phyloP scores from a whole-genome alignment of 2,797 vertebrate species.

The Rhynchonycteris naso region DNA sequence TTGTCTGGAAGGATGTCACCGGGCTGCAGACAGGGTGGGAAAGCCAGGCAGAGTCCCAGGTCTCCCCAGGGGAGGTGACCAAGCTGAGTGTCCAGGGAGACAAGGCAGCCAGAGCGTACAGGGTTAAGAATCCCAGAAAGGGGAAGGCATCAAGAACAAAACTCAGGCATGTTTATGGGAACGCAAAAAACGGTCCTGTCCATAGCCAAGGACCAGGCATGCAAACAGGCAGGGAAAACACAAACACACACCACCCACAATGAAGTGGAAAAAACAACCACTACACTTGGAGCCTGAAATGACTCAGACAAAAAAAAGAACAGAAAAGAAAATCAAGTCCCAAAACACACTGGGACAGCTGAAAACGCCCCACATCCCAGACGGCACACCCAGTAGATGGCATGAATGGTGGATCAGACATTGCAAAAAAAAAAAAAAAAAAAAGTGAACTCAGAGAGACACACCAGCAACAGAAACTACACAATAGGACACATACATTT shows the following conservation, averaged over 20 bases:
- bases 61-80: rapidly evolving
- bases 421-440: background rate
- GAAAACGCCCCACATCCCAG: background rate
- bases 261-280: no score
- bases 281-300: no score
- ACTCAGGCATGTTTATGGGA: no score
- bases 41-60: no score
- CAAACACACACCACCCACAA: no score
- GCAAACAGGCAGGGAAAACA: no score
- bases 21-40: background rate
- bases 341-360: background rate
- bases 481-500: background rate
- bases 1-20: background rate
- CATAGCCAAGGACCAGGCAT: no score
- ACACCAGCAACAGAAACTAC: no score
- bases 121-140: background rate
- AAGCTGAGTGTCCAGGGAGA: background rate
- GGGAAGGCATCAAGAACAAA: no score
- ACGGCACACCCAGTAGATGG: background rate
- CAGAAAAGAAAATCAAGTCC: background rate
- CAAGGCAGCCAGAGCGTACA: background rate
- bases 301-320: background rate
- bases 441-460: background rate
- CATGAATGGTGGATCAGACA: background rate
- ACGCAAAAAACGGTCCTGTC: no score